Evolutionary conservation across 2,113 vertebrate genomes (phyloP), one percentile per base, ranked within the genome.

Genomic region (Pica pica): DNA sequence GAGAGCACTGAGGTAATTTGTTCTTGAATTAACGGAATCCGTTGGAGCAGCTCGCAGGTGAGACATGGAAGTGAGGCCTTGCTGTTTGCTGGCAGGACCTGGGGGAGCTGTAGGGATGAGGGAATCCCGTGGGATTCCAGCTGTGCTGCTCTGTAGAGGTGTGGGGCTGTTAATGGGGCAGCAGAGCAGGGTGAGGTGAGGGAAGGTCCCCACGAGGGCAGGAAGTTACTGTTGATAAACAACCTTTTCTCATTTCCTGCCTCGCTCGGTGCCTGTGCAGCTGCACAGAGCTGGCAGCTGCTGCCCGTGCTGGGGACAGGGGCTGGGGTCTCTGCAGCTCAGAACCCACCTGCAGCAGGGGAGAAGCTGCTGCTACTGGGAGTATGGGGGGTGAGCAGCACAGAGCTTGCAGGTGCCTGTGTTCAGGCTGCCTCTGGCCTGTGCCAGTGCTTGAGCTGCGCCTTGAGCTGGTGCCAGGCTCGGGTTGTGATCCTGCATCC

Each of bases 201-300:
- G 76, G 41, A 42, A 79, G 86, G 77, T 71, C 86, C 95, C 92
- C 83, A 1, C 2, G 64, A 3, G 31, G 95, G 93, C 86, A 87
- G 94, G 93, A 95, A 97, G 93, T 95, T 15, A 1, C 89, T 95
- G 86, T 92, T 94, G 96, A 96, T 97, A 95, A 97, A 96, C 94
- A 94, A 22, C 28, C 19, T 67, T 41, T 33, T 77, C 94, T 86
- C 67, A 44, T 86, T 96, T 96, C 96, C 96, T 95, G 96, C 74
- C 93, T 89, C 39, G 3, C 56, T 90, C 31, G 24, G 50, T 61
- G 7, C 19, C 12, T 33, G 31, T 63, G 90, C 90, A 97, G 96
- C 92, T 95, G 95, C 86, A 70, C 20, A 7, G 65, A 39, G 18
- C 85, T 69, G 60, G 64, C 47, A 39, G 23, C 75, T 56, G 49